Base-by-base conservation (phyloP, 2,797 vertebrate genomes). In the Epinephelus malabaricus region DNA sequence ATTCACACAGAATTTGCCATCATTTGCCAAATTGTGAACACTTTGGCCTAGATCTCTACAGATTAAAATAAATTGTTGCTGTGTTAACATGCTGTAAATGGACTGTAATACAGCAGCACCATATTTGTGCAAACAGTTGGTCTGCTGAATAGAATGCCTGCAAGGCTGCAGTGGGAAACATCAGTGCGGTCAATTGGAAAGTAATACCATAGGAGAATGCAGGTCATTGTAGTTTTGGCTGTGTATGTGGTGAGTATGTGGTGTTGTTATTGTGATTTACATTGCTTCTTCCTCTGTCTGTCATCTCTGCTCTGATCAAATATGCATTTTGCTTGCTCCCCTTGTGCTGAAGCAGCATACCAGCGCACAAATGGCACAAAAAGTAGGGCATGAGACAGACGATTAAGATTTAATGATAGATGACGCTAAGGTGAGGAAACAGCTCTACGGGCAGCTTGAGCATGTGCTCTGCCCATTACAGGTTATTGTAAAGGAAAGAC, bases 331-430 rank as follows among this genome's bases (percentile, higher is more conserved):
- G 3, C 46, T 30, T 51, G 21, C 65, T 67, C 47, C 77, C 19
- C 19, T 56, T 21, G 11, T 61, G 53, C 56, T 69, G 50, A 62
- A 79, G 71, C 53, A 49, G 65, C 9, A 19, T 46, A 72, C 49
- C 63, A 60, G 55, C 45, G 73, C 74, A 70, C 30, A 78, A 85
- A 59, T 80, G 67, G 73, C 68, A 67, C 68, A 82, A 51, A 87
- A 90, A 88, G 75, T 88, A 84, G 87, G 77, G 61, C 85, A 90
- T 17, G 73, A 86, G 70, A 86, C 77, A 63, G 66, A 69, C 30
- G 53, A 86, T 89, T 88, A 87, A 80, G 70, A 86, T 87, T 89
- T 90, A 86, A 86, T 86, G 76, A 82, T 45, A 53, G 56, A 72
- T 78, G 78, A 80, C 6, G 49, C 62, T 18, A 72, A 87, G 78